Evolutionary conservation across 64 coral and sea anemone genomes (phyloP).

Genomic region (Hydrozoanthus tunicans): DNA sequence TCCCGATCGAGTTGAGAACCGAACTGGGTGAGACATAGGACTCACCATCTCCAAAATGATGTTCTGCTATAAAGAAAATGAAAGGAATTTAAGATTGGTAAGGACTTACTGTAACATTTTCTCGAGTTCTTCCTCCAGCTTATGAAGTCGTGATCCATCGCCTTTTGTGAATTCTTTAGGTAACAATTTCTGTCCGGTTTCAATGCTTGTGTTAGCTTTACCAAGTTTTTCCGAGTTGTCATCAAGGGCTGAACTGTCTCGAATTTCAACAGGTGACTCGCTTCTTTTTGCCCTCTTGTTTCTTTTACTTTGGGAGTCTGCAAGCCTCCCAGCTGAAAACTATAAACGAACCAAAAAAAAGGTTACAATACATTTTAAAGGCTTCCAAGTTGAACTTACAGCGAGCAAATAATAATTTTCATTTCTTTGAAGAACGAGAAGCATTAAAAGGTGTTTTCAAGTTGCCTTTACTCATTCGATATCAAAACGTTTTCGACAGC

Average conservation of each 20-base stretch:
- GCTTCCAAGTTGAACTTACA: no score
- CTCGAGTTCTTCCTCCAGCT: constrained; percentile 43
- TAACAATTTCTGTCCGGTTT: background rate
- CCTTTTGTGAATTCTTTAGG: constrained; percentile 1
- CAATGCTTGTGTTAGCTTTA: background rate
- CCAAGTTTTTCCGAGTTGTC: background rate
- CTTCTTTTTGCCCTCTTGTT: constrained; percentile 28
- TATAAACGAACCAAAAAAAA: background rate
- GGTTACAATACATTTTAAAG: background rate
- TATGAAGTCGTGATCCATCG: constrained; percentile 6
- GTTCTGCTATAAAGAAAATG: no score
- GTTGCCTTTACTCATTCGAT: no score
- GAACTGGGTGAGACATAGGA: no score
- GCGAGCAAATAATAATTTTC: no score
- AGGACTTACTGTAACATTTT: constrained; percentile 57
- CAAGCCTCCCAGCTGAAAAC: constrained; percentile 6
- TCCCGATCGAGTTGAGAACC: no score
- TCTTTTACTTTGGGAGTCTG: constrained; percentile 40
- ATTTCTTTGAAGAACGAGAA: no score
- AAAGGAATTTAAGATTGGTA: background rate
- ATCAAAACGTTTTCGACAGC: no score
- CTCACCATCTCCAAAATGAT: no score
- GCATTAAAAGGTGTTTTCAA: no score
- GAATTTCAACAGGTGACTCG: background rate
- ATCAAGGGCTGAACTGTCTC: background rate